A percentile compares a stretch with the other conserved stretches of the same genome.
These are phyloP conservation scores for Ernsta delagoae DNA, from an alignment of 2,888 invertebrate species.

Conservation along the genomic window DNA sequence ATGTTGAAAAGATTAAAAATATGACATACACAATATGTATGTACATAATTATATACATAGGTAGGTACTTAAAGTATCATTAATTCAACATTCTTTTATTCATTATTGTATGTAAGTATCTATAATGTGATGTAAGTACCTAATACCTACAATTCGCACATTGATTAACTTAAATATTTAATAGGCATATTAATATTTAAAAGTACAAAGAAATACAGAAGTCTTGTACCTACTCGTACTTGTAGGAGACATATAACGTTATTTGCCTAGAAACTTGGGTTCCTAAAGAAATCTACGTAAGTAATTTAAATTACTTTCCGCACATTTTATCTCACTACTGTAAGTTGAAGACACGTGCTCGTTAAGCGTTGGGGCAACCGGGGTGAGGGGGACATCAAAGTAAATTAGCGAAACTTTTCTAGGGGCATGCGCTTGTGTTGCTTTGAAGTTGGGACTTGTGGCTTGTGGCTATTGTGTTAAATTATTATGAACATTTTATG, in stretches of 20 bases:
- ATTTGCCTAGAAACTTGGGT: background rate
- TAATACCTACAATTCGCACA: no score
- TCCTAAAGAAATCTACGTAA: background rate
- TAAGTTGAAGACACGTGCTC: conserved; percentile 57
- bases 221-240: no score
- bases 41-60: no score
- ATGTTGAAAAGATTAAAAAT: no score
- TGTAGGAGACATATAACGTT: no score
- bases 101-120: no score
- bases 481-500: conserved; percentile 2
- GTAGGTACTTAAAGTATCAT: no score
- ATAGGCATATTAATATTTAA: no score
- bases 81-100: no score
- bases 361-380: conserved; percentile 53
- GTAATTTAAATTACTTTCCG: conserved; percentile 47
- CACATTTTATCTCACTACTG: conserved; percentile 59
- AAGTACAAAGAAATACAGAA: background rate
- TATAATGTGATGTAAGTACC: no score
- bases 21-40: no score
- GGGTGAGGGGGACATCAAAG: conserved; percentile 32
- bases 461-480: conserved; percentile 11
- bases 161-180: no score
- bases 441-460: conserved; percentile 80
- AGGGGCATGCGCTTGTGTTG: conserved; percentile 79
- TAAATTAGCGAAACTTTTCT: conserved; percentile 83